These are phyloP conservation scores for Elaphurus davidianus DNA, from an alignment of 2,113 vertebrate species.

Conservation along the genomic window DNA sequence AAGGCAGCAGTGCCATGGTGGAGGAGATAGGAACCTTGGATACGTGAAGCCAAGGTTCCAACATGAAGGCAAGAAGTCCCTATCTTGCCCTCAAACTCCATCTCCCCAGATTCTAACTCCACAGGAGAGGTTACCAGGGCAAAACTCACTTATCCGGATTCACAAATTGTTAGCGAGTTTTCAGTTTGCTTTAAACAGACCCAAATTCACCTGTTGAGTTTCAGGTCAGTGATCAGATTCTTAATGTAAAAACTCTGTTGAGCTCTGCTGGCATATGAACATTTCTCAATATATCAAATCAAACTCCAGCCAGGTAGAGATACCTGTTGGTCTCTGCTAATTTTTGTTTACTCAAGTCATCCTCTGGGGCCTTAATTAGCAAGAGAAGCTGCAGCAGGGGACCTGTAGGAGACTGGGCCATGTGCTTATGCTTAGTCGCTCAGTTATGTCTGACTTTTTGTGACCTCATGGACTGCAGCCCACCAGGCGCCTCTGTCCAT, in stretches of 20 bases:
- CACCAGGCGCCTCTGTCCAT: neutral
- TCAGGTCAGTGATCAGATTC: neutral
- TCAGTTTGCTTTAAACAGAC: neutral
- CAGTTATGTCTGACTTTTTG: neutral
- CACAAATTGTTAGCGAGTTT: neutral
- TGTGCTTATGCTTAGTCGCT: neutral
- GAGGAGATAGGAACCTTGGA: neutral
- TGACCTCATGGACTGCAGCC: neutral
- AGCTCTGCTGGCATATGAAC: neutral
- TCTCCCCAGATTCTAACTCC: constrained; percentile 19
- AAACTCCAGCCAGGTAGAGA: neutral
- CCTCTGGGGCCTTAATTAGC: constrained; percentile 41
- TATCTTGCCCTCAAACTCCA: neutral
- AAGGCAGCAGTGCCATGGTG: neutral
- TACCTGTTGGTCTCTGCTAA: constrained; percentile 18
- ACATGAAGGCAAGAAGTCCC: neutral
- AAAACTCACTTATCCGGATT: neutral
- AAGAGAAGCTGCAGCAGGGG: neutral
- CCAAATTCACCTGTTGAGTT: neutral
- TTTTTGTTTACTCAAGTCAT: constrained; percentile 32
- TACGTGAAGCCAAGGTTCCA: neutral
- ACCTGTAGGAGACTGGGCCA: neutral
- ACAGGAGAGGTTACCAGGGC: neutral
- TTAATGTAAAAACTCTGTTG: neutral
- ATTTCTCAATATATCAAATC: constrained; percentile 1